Conservation (phyloP, 2,113 vertebrate species). For the Zosterops hypoxanthus region DNA sequence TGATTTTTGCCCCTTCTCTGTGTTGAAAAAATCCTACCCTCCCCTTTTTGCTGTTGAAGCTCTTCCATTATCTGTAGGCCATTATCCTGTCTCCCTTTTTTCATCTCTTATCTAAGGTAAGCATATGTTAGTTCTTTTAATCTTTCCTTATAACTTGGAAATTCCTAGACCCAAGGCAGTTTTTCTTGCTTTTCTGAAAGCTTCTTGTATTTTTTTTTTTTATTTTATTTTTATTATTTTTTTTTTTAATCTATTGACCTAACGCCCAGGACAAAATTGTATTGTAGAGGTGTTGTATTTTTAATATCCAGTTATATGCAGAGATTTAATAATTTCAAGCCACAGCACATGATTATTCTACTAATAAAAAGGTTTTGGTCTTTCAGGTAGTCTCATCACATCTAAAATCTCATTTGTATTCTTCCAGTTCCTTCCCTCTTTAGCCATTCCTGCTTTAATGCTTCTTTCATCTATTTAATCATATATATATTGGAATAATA, state of each 20-base stretch:
- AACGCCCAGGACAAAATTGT: not conserved
- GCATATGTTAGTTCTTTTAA: not conserved
- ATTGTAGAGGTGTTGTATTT: not conserved
- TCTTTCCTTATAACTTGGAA: not conserved
- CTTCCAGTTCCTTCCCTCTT: not conserved
- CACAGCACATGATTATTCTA: not conserved
- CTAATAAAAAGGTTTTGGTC: not conserved
- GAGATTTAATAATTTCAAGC: not conserved
- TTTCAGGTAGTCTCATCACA: not conserved
- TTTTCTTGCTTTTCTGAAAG: not conserved
- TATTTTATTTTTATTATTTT: not conserved
- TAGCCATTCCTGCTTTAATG: not conserved
- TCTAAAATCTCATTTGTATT: not conserved
- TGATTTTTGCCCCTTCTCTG: not conserved
- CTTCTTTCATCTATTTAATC: slow-evolving; percentile 4
- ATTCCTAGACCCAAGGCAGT: not conserved
- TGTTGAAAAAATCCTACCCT: not conserved
- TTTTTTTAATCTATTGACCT: not conserved
- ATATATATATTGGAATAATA: not conserved
- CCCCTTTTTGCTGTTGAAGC: not conserved
- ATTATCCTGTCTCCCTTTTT: not conserved
- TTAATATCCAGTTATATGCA: not conserved
- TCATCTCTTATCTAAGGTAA: not conserved
- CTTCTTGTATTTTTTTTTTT: not conserved
- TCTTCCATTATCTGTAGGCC: not conserved